Evolutionary conservation across 2,888 invertebrate species (phyloP).

Genomic region (Caenorhabditis imperialis): DNA sequence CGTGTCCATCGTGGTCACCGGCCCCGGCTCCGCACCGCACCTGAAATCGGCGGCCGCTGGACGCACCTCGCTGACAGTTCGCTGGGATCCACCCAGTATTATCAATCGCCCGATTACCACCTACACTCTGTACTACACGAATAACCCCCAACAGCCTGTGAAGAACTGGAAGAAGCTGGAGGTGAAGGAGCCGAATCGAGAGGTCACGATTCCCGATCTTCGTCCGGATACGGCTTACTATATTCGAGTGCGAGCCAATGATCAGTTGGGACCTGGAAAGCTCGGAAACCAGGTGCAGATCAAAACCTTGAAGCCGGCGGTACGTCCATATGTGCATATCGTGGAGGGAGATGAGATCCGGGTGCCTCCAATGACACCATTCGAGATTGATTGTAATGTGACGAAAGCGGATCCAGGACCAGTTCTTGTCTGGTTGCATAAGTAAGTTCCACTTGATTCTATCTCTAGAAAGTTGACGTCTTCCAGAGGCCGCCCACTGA

Average conservation of each 20-base stretch:
- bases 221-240: conserved; percentile 73
- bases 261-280: conserved; percentile 74
- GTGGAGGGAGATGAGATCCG: conserved; percentile 73
- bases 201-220: conserved; percentile 69
- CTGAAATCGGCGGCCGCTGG: conserved; percentile 69
- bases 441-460: conserved; percentile 50
- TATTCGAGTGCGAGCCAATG: conserved; percentile 75
- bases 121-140: conserved; percentile 77
- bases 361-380: conserved; percentile 72
- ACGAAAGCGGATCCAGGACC: conserved; percentile 75
- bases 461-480: not conserved
- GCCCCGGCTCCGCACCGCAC: conserved; percentile 73
- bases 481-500: conserved; percentile 70
- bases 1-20: conserved; percentile 71
- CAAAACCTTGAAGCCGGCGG: conserved; percentile 73
- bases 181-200: conserved; percentile 70
- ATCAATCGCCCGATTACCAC: conserved; percentile 75
- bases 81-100: conserved; percentile 75
- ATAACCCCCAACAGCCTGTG: conserved; percentile 73
- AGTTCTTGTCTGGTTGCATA: conserved; percentile 70
- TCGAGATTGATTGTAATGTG: conserved; percentile 74
- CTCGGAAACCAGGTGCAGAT: conserved; percentile 74
- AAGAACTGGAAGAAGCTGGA: conserved; percentile 74
- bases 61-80: conserved; percentile 60
- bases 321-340: conserved; percentile 73